Conservation (phyloP, 2,888 invertebrate species). For the Omphaloscelis lunosa region DNA sequence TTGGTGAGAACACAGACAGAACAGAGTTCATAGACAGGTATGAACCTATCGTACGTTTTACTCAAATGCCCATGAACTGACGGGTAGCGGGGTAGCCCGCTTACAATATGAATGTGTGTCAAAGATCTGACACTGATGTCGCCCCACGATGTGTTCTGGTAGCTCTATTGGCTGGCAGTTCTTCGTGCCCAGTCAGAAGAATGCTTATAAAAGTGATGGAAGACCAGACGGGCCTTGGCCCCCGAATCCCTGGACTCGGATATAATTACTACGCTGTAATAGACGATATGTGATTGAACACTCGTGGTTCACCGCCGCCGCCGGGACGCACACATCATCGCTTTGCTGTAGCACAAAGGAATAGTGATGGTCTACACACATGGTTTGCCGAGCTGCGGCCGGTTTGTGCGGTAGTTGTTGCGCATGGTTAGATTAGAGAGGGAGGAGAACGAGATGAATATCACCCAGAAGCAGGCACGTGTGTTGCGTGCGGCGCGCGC, state of each 20-base stretch:
- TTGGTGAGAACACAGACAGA: not conserved
- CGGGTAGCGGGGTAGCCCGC: not conserved
- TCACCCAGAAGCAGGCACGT: not conserved
- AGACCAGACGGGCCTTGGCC: too few relatives aligned
- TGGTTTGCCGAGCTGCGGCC: not conserved
- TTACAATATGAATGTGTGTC: not conserved
- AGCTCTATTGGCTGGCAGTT: not conserved
- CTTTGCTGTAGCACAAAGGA: not conserved
- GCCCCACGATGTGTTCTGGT: not conserved
- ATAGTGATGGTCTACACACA: not conserved
- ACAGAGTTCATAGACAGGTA: not conserved
- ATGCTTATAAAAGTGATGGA: not conserved
- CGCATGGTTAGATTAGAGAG: not conserved
- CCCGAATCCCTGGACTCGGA: not conserved
- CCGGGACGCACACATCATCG: not conserved
- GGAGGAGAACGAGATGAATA: slow-evolving; percentile 3
- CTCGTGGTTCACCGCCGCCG: not conserved
- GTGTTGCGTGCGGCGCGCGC: not conserved
- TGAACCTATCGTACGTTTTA: not conserved
- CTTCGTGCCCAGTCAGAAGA: not conserved
- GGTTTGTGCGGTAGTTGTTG: not conserved
- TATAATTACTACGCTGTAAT: too few relatives aligned
- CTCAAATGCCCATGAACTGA: not conserved
- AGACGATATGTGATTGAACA: not conserved
- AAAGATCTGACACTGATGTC: not conserved